Base-by-base conservation (phyloP, 1,140 invertebrate species). In the Bombus waltoni region DNA sequence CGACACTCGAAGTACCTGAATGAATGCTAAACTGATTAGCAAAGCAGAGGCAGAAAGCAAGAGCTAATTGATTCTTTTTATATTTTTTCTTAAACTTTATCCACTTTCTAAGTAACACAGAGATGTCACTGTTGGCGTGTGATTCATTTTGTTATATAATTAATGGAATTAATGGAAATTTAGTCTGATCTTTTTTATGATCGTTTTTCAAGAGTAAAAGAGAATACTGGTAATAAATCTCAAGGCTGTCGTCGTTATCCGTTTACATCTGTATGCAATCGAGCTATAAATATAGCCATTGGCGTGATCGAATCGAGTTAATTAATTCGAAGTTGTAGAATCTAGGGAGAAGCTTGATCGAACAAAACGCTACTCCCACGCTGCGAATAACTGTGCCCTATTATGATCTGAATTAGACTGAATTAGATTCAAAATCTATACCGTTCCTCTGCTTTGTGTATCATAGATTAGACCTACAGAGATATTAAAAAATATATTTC, bases 1-100 rank as follows among this genome's bases (percentile, higher is more conserved):
- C 96, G 96, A 94, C 99, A 99, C 88, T 98, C 97, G 95, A 99
- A 99, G 95, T 99, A 99, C 95, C 98, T 99, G 95, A 59, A 96
- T 76, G 62, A 89, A 89, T 3, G 88, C 83, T 85, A 85, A 84
- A 80, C 18, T 44, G 79, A 9, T 85, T 85, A 85, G 83, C 57
- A n/a, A 59, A 35, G 57, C 32, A 22, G 28, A 38, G 2, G 28
- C 28, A n/a, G 2, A 53, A 40, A 68, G 10, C 10, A 66, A 18
- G 18, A n/a, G 10, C 40, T 78, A 78, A 65, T 66, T 22, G 18
- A 78, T 44, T 3, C 32, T 38, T 62, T 76, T 38, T 11, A 57
- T 18, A 4, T 18, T n/a, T 11, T 18, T 62, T 62, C 22, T 77
- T 22, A 28, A 28, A 53, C 44, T 35, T 9, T 4, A 44, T 38